Percentiles rank a stretch among this genome's conserved stretches.
These are phyloP conservation scores for Pachymerium ferrugineum DNA, from an alignment of 2,888 invertebrate species.

Conservation along the genomic window DNA sequence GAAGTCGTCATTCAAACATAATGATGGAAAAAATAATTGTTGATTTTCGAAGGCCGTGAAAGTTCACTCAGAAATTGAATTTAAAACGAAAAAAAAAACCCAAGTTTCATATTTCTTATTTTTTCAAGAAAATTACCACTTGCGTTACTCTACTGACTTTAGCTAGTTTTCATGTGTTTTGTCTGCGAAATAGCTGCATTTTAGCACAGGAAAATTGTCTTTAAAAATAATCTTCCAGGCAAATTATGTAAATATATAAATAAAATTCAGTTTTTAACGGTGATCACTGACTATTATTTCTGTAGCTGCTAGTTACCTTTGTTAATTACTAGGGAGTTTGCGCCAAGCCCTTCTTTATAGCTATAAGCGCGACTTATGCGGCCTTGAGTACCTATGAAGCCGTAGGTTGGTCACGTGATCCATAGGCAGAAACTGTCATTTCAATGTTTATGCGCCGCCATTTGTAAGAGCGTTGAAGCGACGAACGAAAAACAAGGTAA, in stretches of 20 bases:
- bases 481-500: too few species aligned
- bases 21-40: neutral
- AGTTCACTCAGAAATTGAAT: constrained; percentile 14
- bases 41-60: neutral
- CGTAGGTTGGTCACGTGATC: too few species aligned
- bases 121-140: neutral
- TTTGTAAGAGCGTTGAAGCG: too few species aligned
- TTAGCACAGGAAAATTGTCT: constrained; percentile 15
- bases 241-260: constrained; percentile 18
- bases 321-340: too few species aligned
- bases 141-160: constrained; percentile 10
- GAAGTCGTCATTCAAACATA: neutral
- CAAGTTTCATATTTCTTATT: neutral
- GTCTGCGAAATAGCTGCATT: constrained; percentile 6
- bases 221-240: constrained; percentile 21
- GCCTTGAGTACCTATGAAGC: too few species aligned
- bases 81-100: neutral
- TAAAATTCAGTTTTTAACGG: constrained; percentile 23
- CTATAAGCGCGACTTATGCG: too few species aligned
- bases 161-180: neutral
- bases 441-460: too few species aligned
- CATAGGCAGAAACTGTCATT: too few species aligned
- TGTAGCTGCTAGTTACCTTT: too few species aligned
- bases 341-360: too few species aligned
- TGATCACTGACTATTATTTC: too few species aligned